These are phyloP conservation scores for Bubo blakistoni DNA, from an alignment of 2,113 vertebrate species.

Conservation along the genomic window DNA sequence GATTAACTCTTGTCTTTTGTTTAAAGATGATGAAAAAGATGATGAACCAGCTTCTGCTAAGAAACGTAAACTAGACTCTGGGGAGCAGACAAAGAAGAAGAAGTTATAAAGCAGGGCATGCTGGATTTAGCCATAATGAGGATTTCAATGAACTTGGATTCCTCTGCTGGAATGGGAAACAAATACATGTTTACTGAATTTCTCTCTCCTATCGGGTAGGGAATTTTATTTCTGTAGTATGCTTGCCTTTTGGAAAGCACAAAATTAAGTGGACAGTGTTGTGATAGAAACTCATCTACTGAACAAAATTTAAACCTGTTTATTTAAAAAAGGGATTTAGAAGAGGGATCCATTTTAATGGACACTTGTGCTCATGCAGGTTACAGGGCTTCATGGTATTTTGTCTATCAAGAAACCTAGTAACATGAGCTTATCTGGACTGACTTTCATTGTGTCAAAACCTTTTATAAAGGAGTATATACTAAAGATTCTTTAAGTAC, in stretches of 20 bases:
- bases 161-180: background rate
- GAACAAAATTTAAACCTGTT: slow-evolving; percentile 45
- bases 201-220: background rate
- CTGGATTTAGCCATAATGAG: background rate
- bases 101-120: slow-evolving; percentile 41
- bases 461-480: slow-evolving; percentile 78
- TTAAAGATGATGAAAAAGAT: slow-evolving; percentile 84
- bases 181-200: background rate
- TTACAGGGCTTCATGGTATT: slow-evolving; percentile 49
- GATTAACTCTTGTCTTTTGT: slow-evolving; percentile 59
- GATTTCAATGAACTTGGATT: background rate
- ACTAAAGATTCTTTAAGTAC: slow-evolving; percentile 39
- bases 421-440: slow-evolving; percentile 45
- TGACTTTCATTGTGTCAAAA: slow-evolving; percentile 61
- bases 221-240: slow-evolving; percentile 44
- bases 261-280: slow-evolving; percentile 15
- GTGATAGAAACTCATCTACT: slow-evolving; percentile 11
- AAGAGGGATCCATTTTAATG: slow-evolving; percentile 4
- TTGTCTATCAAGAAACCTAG: slow-evolving; percentile 45
- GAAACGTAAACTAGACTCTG: slow-evolving; percentile 84
- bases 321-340: slow-evolving; percentile 48
- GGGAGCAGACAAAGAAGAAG: slow-evolving; percentile 88
- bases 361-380: slow-evolving; percentile 43
- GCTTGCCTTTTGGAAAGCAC: slow-evolving; percentile 64
- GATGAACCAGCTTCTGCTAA: slow-evolving; percentile 74